These are phyloP conservation scores for Mya arenaria DNA, from an alignment of 1,140 invertebrate genomes.

Conservation along the genomic window DNA sequence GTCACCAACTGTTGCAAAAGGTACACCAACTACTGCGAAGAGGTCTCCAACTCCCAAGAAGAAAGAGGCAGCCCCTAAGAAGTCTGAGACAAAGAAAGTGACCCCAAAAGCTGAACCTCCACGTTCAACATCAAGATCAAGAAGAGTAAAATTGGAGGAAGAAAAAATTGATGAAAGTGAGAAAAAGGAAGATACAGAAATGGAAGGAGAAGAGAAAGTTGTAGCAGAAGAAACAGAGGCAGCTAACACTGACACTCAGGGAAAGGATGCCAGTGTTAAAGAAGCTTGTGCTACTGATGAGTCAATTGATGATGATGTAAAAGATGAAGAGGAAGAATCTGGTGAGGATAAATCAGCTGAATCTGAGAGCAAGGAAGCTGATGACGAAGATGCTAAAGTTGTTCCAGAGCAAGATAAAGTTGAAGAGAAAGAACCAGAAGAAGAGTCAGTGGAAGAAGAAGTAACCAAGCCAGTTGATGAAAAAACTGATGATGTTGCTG, in stretches of 20 bases:
- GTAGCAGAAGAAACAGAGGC: constrained; percentile 39
- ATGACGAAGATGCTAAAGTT: constrained; percentile 43
- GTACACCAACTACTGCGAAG: neutral
- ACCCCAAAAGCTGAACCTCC: constrained; percentile 12
- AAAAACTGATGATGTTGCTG: constrained; percentile 2
- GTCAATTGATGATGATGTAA: constrained; percentile 18
- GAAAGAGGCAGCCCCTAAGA: neutral
- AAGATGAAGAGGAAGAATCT: neutral
- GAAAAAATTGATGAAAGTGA: neutral
- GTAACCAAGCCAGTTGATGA: constrained; percentile 13
- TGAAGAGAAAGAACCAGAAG: constrained; percentile 7
- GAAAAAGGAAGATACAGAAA: neutral
- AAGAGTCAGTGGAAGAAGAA: constrained; percentile 18
- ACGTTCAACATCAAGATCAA: neutral
- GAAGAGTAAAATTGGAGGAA: neutral
- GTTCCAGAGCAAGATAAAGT: constrained; percentile 42
- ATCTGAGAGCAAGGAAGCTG: constrained; percentile 12
- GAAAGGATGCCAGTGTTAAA: constrained; percentile 29
- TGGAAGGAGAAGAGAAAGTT: neutral
- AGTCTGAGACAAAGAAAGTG: neutral
- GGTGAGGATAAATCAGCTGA: constrained; percentile 14
- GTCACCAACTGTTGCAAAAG: neutral
- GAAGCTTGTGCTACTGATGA: constrained; percentile 24
- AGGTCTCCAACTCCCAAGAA: neutral
- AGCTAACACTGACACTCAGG: constrained; percentile 9